These are phyloP conservation scores for Gymnocheta viridis DNA, from an alignment of 2,888 invertebrate species.

Conservation along the genomic window DNA sequence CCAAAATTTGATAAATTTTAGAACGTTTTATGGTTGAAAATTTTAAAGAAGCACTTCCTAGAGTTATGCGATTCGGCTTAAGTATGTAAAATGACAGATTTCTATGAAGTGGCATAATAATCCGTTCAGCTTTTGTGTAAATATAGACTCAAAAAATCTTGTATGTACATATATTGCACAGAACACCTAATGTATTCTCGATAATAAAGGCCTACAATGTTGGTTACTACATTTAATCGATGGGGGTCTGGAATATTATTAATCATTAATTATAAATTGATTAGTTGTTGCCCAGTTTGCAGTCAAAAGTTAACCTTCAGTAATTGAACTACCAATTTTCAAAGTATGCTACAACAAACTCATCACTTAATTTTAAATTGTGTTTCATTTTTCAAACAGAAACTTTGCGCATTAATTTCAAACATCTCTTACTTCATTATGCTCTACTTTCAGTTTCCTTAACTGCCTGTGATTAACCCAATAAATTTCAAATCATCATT, in stretches of 20 bases:
- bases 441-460: slow-evolving; percentile 47
- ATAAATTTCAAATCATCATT: slow-evolving; percentile 24
- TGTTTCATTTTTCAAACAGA: background rate
- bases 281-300: background rate
- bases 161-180: too few species aligned
- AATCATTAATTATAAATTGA: slow-evolving; percentile 19
- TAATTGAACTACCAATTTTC: slow-evolving; percentile 16
- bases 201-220: background rate
- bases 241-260: background rate
- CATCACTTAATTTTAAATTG: background rate
- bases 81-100: too few species aligned
- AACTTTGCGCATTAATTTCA: slow-evolving; percentile 22
- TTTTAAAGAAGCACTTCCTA: too few species aligned
- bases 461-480: slow-evolving; percentile 20
- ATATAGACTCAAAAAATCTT: too few species aligned
- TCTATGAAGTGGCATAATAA: too few species aligned
- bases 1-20: too few species aligned
- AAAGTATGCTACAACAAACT: slow-evolving; percentile 5
- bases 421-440: slow-evolving; percentile 3
- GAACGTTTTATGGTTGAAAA: too few species aligned
- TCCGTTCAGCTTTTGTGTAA: too few species aligned
- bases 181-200: too few species aligned
- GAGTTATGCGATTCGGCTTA: too few species aligned
- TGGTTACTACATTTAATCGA: background rate
- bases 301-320: slow-evolving; percentile 17